Conservation (phyloP, 2,797 vertebrate genomes). For the Tapirus indicus region DNA sequence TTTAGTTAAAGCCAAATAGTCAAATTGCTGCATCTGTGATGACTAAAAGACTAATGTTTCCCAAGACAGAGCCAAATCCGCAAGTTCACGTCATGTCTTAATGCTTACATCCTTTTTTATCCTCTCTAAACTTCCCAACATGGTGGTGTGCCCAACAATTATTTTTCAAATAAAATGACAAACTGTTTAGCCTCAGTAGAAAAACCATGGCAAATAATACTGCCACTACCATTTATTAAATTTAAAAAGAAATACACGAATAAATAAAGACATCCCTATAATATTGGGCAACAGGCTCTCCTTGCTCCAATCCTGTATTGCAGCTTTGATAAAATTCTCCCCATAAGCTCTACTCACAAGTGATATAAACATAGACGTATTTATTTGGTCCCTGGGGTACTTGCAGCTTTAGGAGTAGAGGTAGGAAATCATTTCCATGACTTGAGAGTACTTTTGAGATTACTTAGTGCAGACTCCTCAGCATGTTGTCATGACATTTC, state of each 20-base stretch:
- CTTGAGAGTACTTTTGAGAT: background rate
- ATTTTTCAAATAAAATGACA: constrained; percentile 14
- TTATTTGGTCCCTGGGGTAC: background rate
- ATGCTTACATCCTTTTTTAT: background rate
- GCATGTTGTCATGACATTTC: background rate
- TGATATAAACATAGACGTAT: background rate
- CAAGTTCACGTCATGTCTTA: background rate
- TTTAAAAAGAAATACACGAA: background rate
- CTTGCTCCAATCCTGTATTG: background rate
- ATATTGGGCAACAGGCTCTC: background rate
- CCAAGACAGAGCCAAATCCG: background rate
- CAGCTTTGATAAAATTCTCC: background rate
- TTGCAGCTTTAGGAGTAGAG: background rate
- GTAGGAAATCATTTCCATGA: background rate
- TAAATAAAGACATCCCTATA: background rate
- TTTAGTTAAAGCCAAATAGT: constrained; percentile 38
- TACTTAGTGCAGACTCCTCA: background rate
- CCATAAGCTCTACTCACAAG: background rate
- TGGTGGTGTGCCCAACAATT: background rate
- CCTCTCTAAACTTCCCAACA: background rate
- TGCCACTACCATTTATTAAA: background rate
- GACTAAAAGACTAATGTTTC: background rate
- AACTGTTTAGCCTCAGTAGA: background rate
- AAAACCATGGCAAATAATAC: background rate
- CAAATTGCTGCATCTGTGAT: background rate